Percentiles rank a stretch among this genome's conserved stretches.
Evolutionary conservation across 2,797 vertebrate species (phyloP).

Genomic region (Acomys russatus): DNA sequence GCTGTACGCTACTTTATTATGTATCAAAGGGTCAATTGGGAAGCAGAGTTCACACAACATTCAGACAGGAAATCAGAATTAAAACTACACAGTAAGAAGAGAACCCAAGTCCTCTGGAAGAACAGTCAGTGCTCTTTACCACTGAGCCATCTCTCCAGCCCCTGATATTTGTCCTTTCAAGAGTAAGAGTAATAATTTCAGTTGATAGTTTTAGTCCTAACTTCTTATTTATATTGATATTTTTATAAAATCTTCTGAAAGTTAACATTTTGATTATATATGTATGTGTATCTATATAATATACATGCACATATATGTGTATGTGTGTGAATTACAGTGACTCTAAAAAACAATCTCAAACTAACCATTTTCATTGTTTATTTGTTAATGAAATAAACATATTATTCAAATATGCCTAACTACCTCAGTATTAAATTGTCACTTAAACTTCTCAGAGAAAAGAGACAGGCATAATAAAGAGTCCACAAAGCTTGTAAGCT

Average conservation of each 20-base stretch:
- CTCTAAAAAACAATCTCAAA: not conserved
- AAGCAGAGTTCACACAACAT: too few species aligned
- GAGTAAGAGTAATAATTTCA: not conserved
- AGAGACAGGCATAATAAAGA: not conserved
- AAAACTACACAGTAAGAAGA: not conserved
- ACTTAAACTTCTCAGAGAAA: not conserved
- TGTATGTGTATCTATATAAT: not conserved
- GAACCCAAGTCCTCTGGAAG: not conserved
- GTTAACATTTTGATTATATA: not conserved
- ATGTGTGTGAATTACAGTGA: not conserved
- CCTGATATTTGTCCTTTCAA: not conserved
- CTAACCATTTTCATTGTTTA: not conserved
- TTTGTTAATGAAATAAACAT: not conserved
- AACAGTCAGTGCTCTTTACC: not conserved
- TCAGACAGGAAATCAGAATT: too few species aligned
- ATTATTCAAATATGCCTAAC: not conserved
- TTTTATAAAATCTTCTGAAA: not conserved
- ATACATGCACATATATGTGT: not conserved
- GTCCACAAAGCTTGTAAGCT: not conserved
- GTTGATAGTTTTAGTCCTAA: not conserved
- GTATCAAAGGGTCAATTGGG: too few species aligned
- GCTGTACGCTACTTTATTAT: too few species aligned
- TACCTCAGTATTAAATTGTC: not conserved
- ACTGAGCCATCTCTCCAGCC: not conserved
- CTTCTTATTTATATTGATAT: not conserved